Base-by-base conservation (phyloP, 2,113 vertebrate genomes). In the Cricetomys ansorgei region DNA sequence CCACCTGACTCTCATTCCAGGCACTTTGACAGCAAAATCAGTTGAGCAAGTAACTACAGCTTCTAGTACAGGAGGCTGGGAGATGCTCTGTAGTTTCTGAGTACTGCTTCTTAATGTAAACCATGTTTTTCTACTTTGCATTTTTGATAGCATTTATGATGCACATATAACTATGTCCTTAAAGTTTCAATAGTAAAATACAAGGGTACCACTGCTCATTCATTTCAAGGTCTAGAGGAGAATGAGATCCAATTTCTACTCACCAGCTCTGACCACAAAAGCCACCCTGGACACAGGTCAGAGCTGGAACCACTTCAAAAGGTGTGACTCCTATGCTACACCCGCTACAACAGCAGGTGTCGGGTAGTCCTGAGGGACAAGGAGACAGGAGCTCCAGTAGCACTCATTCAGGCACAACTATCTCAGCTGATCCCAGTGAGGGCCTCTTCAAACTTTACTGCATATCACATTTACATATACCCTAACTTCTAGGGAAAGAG, bases 381-480 rank as follows among this genome's bases (percentile, higher is more conserved):
- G 4, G 16, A 95, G 70, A 83, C 6, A 90, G 67, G 45, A 62
- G 25, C 72, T 91, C 81, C 29, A 75, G 62, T 7, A 50, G 17
- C 0, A 73, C 83, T 59, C 45, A 75, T 94, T 85, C 95, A 97
- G 96, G 31, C 94, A 89, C 8, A 19, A 57, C 7, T 37, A 5
- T 87, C 43, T 91, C 89, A 93, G 65, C 75, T 90, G 65, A 94
- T 88, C 91, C 94, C 79, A 92, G 64, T 48, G 75, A 97, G 87
- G 80, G 55, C 43, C 55, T 94, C 79, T 97, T 97, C 97, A 45
- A 97, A 97, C 94, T 23, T 95, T 43, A 96, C 73, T 94, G 65
- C 53, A 12, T 40, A 48, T 65, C 96, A 37, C 16, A 91, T 91
- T 91, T 89, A 84, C 5, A 97, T 87, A 96, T 40, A 87, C 62